Base-by-base conservation (phyloP, 2,113 vertebrate genomes). In the Dunckerocampus dactyliophorus region DNA sequence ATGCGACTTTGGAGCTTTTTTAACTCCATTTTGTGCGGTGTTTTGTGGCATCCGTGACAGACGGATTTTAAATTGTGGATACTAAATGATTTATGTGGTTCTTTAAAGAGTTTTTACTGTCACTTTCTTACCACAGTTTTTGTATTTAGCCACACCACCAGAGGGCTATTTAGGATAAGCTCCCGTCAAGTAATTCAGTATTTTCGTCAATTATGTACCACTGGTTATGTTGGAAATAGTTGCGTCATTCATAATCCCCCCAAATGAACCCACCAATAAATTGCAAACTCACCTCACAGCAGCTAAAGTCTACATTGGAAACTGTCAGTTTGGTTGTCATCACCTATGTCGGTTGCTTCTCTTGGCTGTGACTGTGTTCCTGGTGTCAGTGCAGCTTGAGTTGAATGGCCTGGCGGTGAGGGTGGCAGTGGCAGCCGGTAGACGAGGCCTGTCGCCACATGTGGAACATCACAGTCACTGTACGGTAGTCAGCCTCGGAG, bases 401-500 rank as follows among this genome's bases (percentile, higher is more conserved):
- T 31, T 67, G 62, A 75, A 48, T 28, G 17, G 49, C 39, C 39
- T 14, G 39, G 39, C 39, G 13, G 39, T 43, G 39, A 43, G 53
- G 1, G 75, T 8, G 53, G 75, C 55, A 24, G 59, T 1, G 62
- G 65, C 45, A 54, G 69, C 67, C 47, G 63, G 59, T 24, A 46
- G 65, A 65, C 57, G 0, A 48, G 71, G 53, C 1, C 60, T 45
- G 65, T 52, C 24, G 67, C 81, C 81, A 76, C 78, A 69, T 82
- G 78, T 87, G 87, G 82, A 87, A 86, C 82, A 87, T 86, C 81
- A 83, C 71, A 42, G 84, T 87, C 86, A 87, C 86, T 61, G 20
- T 59, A 70, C 70, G 54, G 76, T 70, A 73, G 85, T 84, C 85
- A 81, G 75, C 69, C 46, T 13, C 66, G 83, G 87, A 87, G 82